Percentiles rank a stretch among this genome's conserved stretches.
Evolutionary conservation across 1,140 invertebrate genomes (phyloP).

Genomic region (Calosoma granatense): DNA sequence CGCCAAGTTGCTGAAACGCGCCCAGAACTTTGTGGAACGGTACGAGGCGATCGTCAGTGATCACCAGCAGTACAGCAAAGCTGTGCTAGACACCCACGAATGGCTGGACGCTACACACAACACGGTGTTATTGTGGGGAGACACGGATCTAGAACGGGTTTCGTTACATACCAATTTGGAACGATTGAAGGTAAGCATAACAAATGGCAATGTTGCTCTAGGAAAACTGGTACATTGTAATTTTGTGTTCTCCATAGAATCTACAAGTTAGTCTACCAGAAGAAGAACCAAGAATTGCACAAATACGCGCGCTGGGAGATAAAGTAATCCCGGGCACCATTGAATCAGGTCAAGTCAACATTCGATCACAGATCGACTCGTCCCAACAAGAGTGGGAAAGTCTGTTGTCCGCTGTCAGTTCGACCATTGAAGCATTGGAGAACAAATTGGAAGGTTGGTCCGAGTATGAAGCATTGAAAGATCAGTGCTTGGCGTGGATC

Average conservation of each 20-base stretch:
- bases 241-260: constrained; percentile 41
- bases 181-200: constrained; percentile 55
- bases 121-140: constrained; percentile 76
- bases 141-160: constrained; percentile 76
- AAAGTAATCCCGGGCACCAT: constrained; percentile 85
- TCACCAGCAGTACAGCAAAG: constrained; percentile 86
- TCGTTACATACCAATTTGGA: constrained; percentile 87
- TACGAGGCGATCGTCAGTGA: constrained; percentile 87
- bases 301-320: constrained; percentile 70
- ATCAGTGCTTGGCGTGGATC: constrained; percentile 79
- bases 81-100: constrained; percentile 77
- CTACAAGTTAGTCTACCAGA: constrained; percentile 68
- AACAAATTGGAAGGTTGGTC: constrained; percentile 80
- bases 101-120: constrained; percentile 86
- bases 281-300: constrained; percentile 72
- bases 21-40: constrained; percentile 58
- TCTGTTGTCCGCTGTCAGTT: constrained; percentile 62
- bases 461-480: constrained; percentile 81
- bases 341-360: constrained; percentile 73
- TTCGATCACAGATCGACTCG: constrained; percentile 73
- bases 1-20: constrained; percentile 52
- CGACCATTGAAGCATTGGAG: constrained; percentile 67
- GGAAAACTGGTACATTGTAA: constrained; percentile 12
- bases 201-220: not conserved
- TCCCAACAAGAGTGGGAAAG: constrained; percentile 85